phyloP scores from a whole-genome alignment of 1,140 invertebrate species.

The Drosophila ogumai region DNA sequence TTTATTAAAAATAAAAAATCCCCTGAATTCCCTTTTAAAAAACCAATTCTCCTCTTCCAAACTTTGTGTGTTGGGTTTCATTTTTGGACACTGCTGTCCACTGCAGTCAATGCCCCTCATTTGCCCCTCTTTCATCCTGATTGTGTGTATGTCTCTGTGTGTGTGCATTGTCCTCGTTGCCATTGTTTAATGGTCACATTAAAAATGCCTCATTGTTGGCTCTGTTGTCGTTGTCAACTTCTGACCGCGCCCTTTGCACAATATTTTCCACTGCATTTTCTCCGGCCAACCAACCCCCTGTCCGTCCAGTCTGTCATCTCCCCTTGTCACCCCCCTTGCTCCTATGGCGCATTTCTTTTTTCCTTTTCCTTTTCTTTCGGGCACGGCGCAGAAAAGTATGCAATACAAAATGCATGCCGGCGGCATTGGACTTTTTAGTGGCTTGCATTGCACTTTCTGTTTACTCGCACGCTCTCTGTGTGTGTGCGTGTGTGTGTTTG shows the following conservation, averaged over 20 bases:
- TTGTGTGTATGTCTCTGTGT: conserved; percentile 40
- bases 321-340: neutral
- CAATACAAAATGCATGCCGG: conserved; percentile 50
- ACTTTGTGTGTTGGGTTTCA: conserved; percentile 53
- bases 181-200: conserved; percentile 80
- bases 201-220: conserved; percentile 77
- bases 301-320: neutral
- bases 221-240: conserved; percentile 57
- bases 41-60: neutral
- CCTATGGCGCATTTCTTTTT: conserved; percentile 24
- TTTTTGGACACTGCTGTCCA: conserved; percentile 25
- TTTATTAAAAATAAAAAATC: no score
- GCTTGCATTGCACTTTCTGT: conserved; percentile 55
- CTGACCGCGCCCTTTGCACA: conserved; percentile 68
- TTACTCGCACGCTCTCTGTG: conserved; percentile 19
- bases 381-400: conserved; percentile 53
- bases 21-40: no score
- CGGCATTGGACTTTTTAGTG: conserved; percentile 56
- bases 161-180: conserved; percentile 73
- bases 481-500: neutral
- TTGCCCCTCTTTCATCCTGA: conserved; percentile 26
- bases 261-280: conserved; percentile 70
- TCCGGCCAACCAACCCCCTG: neutral
- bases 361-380: conserved; percentile 34
- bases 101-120: conserved; percentile 39